Evolutionary conservation across 2,797 vertebrate genomes (phyloP).

Genomic region (Sebastes oblongus): DNA sequence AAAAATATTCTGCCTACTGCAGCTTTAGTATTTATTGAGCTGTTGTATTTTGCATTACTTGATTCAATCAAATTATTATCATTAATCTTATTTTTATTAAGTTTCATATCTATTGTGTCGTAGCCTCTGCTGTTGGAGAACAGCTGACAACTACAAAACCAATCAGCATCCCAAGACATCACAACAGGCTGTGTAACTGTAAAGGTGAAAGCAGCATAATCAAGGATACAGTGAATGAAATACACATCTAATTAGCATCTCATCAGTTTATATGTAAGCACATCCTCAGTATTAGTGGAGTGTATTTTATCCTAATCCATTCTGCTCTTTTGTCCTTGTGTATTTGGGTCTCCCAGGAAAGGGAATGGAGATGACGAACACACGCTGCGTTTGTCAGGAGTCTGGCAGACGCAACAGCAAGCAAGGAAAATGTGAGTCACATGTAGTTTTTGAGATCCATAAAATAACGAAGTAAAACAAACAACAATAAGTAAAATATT

Average conservation of each 20-base stretch:
- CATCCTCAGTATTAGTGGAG: background rate
- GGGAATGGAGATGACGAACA: background rate
- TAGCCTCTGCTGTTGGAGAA: slow-evolving; percentile 30
- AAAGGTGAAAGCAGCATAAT: slow-evolving; percentile 34
- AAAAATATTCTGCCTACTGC: no score
- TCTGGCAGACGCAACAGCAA: background rate
- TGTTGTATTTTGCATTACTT: background rate
- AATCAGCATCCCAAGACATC: background rate
- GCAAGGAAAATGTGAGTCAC: slow-evolving; percentile 31
- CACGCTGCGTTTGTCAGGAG: slow-evolving; percentile 13
- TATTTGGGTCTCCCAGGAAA: slow-evolving; percentile 13
- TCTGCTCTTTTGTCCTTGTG: background rate
- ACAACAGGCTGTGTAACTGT: slow-evolving; percentile 33
- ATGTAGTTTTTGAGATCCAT: background rate
- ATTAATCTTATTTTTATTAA: background rate
- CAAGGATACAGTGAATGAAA: background rate
- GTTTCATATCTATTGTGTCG: background rate
- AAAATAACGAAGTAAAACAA: background rate
- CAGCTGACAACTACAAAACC: background rate
- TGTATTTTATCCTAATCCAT: background rate
- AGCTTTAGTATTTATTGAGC: background rate
- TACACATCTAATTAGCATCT: background rate
- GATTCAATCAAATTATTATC: background rate
- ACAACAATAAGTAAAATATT: background rate
- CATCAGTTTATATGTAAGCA: background rate